A percentile compares a stretch with the other conserved stretches of the same genome.
Evolutionary conservation across 2,113 vertebrate species (phyloP).

Genomic region (Drymodes brunneopygia): DNA sequence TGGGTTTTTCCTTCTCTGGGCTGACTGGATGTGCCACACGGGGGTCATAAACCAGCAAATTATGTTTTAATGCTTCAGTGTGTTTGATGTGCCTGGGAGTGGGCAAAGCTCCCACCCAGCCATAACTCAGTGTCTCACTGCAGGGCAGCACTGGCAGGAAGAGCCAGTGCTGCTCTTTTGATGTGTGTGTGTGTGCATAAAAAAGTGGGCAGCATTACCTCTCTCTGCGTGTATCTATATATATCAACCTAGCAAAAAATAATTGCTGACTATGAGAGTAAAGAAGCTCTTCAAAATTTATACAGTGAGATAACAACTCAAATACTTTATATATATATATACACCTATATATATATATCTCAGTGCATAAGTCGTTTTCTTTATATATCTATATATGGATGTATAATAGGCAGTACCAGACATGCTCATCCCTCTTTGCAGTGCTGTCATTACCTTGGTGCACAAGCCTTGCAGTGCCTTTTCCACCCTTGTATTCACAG

Average conservation of each 20-base stretch:
- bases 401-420: not conserved
- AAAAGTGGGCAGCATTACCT: not conserved
- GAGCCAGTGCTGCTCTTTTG: rapidly evolving
- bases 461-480: not conserved
- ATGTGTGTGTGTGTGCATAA: not conserved
- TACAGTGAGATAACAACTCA: not conserved
- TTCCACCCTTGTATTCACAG: not conserved
- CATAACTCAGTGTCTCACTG: not conserved
- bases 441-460: not conserved
- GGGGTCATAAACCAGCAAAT: not conserved
- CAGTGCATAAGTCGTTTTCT: not conserved
- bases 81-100: rapidly evolving
- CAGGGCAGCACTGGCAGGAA: not conserved
- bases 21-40: not conserved
- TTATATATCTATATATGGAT: not conserved
- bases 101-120: not conserved
- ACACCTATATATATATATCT: not conserved
- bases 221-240: not conserved
- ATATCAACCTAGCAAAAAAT: not conserved
- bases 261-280: not conserved
- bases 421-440: not conserved
- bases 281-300: not conserved
- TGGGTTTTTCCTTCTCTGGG: not conserved
- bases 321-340: not conserved
- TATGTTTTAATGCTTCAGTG: not conserved